Percentiles rank a stretch among this genome's conserved stretches.
Evolutionary conservation across 2,888 invertebrate species (phyloP).

Genomic region (Lasioglossum calceatum): DNA sequence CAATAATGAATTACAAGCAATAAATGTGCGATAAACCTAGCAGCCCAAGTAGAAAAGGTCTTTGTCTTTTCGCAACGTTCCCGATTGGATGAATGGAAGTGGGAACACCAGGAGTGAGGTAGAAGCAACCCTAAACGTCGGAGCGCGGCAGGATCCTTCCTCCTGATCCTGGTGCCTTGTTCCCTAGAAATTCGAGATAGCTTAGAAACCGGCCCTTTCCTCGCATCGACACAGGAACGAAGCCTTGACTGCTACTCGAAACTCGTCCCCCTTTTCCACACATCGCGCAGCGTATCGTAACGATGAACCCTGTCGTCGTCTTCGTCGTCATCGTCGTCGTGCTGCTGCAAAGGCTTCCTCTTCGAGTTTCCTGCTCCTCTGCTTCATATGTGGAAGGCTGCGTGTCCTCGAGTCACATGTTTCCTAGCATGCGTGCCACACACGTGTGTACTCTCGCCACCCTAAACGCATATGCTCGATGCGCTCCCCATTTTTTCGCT

Average conservation of each 20-base stretch:
- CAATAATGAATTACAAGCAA: not conserved
- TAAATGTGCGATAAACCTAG: not conserved
- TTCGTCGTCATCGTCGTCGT: not conserved
- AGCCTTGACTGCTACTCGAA: constrained; percentile 23
- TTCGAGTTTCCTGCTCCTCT: constrained; percentile 78
- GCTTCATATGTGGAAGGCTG: constrained; percentile 82
- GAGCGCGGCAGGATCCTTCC: constrained; percentile 34
- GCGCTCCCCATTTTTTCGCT: not conserved
- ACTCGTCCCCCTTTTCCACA: constrained; percentile 55
- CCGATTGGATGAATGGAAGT: not conserved
- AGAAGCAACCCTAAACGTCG: constrained; percentile 12
- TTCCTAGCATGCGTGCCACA: constrained; percentile 67
- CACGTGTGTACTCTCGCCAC: constrained; percentile 47
- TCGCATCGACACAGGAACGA: constrained; percentile 29
- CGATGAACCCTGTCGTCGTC: not conserved
- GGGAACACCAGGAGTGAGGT: not conserved
- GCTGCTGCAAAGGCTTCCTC: constrained; percentile 68
- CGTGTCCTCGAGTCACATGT: constrained; percentile 78
- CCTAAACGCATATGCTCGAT: constrained; percentile 9
- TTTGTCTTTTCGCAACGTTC: not conserved
- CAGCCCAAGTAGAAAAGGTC: too few relatives aligned
- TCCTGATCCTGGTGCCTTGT: constrained; percentile 73
- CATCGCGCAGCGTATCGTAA: constrained; percentile 38
- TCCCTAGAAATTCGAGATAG: constrained; percentile 77
- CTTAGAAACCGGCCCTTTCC: constrained; percentile 77